Percentiles rank a stretch among this genome's conserved stretches.
phyloP scores from a whole-genome alignment of 2,797 vertebrate species.

The Vultur gryphus region DNA sequence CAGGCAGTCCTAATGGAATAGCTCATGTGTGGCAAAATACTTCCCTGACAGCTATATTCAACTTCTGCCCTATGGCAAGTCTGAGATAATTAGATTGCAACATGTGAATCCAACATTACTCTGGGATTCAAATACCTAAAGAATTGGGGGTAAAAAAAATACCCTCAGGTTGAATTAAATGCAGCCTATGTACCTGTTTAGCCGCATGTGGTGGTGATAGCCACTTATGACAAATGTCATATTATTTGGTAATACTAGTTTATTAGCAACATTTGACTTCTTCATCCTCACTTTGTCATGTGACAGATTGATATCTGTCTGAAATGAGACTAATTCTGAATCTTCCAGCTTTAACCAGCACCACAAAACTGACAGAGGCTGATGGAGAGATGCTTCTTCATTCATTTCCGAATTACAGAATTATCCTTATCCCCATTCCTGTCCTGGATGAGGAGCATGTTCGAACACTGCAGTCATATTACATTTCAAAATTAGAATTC shows the following conservation, averaged over 20 bases:
- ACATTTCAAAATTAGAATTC: background rate
- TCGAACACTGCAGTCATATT: background rate
- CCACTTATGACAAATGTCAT: background rate
- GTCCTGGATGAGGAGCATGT: background rate
- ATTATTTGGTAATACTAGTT: background rate
- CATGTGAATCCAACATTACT: background rate
- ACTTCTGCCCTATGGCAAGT: background rate
- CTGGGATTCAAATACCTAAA: background rate
- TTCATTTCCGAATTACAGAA: background rate
- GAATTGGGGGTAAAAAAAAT: background rate
- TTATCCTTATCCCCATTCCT: background rate
- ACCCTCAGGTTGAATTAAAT: background rate
- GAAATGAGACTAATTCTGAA: background rate
- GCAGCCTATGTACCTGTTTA: background rate
- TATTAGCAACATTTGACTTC: background rate
- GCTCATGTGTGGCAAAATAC: background rate
- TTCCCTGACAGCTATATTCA: background rate
- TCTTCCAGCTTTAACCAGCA: background rate
- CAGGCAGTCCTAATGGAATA: background rate
- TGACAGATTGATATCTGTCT: background rate
- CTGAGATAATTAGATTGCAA: background rate
- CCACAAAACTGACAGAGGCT: background rate
- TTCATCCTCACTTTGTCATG: background rate
- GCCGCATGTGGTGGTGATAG: accelerated
- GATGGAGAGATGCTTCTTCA: background rate